Base-by-base conservation (phyloP, 1,140 invertebrate genomes). In the Drosophila dunni region DNA sequence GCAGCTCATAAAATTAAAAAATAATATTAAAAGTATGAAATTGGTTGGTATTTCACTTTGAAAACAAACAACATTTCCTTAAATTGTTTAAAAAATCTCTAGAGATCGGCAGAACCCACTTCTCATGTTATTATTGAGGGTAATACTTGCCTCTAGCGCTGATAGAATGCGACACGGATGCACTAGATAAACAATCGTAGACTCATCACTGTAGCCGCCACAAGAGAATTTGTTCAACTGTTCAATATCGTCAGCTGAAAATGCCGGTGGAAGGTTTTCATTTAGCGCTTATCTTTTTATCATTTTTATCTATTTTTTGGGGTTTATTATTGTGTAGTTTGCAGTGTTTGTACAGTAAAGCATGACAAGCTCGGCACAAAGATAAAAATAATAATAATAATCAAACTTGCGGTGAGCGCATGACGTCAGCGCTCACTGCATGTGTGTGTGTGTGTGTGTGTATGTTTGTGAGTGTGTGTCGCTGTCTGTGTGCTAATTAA, bases 161-260 rank as follows among this genome's bases (percentile, higher is more conserved):
- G 96, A 97, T 75, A 97, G 94, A 90, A 97, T 96, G 69, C 97
- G 96, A 93, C 96, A 97, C 79, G 96, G 96, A 94, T 97, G 96
- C 93, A 96, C 95, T 74, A 96, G 93, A 93, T 97, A 97, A 68
- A 96, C 96, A 91, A 97, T 96, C 60, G 96, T 97, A 45, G 94
- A 96, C 80, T 94, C 94, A 92, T 97, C 96, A 92, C 95, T 95
- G 91, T 96, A 96, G 75, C 96, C 96, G 63, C 96, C 96, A 89
- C 95, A 96, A 53, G 95, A 95, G 93, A 97, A 97, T 81, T 96
- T 94, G 88, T 92, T 93, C 76, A 97, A 93, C 91, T 97, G 96
- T 84, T 96, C 95, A 92, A 97, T 96, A 91, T 97, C 96, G 80
- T 94, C 94, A 85, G 95, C 95, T 96, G 93, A 94, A 94, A 68